phyloP scores from a whole-genome alignment of 2,888 invertebrate genomes.

The Blastobasis adustella region DNA sequence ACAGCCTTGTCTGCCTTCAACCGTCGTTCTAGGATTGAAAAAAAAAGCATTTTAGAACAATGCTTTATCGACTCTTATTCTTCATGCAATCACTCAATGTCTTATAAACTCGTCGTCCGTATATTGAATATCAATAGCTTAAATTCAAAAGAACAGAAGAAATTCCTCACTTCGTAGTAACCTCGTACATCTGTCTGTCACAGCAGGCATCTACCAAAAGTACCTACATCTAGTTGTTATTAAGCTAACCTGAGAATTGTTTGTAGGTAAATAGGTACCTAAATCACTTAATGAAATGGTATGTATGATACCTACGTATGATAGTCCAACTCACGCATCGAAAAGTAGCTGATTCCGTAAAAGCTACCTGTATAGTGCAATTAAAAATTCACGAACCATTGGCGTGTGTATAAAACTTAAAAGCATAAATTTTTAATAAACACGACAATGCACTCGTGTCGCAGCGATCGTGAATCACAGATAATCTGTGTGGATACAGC shows the following conservation, averaged over 20 bases:
- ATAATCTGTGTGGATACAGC: slow-evolving; percentile 13
- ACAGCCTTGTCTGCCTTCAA: slow-evolving; percentile 5
- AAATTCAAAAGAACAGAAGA: no score
- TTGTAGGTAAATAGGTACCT: background rate
- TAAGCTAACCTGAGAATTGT: background rate
- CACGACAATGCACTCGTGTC: slow-evolving; percentile 5
- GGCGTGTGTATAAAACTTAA: slow-evolving; percentile 1
- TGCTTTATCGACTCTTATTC: slow-evolving; percentile 1
- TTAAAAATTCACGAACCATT: background rate
- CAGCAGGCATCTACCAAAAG: no score
- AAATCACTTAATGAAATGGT: background rate
- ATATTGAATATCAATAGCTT: background rate
- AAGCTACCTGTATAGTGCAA: background rate
- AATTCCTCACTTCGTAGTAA: no score
- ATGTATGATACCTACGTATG: background rate
- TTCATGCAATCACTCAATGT: background rate
- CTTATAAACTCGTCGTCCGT: background rate
- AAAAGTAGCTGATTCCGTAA: no score
- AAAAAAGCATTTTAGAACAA: background rate
- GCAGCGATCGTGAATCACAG: slow-evolving; percentile 27
- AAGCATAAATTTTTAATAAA: slow-evolving; percentile 1
- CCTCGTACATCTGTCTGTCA: no score
- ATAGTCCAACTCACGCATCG: no score
- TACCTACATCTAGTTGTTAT: background rate
- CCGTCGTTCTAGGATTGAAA: background rate